These are phyloP conservation scores for Hydropsyche betteni DNA, from an alignment of 2,888 invertebrate species.

Conservation along the genomic window DNA sequence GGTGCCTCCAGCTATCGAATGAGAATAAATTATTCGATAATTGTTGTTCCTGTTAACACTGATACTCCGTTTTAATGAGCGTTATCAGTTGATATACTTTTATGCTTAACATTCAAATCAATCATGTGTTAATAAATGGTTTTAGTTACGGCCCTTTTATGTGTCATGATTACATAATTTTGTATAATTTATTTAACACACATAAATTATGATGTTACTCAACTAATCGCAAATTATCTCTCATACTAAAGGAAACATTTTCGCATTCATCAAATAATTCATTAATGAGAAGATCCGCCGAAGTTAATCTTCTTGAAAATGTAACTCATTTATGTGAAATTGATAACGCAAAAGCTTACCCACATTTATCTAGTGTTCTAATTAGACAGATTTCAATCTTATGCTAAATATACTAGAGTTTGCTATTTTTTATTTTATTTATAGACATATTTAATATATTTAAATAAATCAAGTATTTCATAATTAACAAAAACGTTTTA, in stretches of 20 bases:
- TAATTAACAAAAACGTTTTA: neutral
- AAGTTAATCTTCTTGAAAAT: neutral
- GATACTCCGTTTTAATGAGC: neutral
- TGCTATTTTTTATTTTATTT: too few relatives aligned
- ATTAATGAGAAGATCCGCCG: neutral
- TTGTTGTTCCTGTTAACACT: conserved; percentile 14
- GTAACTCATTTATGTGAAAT: neutral
- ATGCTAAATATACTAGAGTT: too few relatives aligned
- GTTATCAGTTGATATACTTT: neutral
- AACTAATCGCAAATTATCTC: too few relatives aligned
- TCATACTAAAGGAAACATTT: too few relatives aligned
- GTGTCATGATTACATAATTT: too few relatives aligned
- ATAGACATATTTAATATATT: too few relatives aligned
- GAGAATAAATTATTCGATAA: conserved; percentile 16
- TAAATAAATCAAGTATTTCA: too few relatives aligned
- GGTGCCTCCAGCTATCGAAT: conserved; percentile 7
- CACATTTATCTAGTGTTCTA: too few relatives aligned
- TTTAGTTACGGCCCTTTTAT: neutral
- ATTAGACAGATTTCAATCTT: neutral
- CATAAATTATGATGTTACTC: neutral
- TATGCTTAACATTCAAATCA: neutral
- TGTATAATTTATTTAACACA: neutral
- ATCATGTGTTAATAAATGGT: neutral
- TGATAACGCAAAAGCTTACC: neutral
- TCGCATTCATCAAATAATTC: too few relatives aligned